Base-by-base conservation (phyloP, 2,888 invertebrate genomes). In the Pelosia muscerda region DNA sequence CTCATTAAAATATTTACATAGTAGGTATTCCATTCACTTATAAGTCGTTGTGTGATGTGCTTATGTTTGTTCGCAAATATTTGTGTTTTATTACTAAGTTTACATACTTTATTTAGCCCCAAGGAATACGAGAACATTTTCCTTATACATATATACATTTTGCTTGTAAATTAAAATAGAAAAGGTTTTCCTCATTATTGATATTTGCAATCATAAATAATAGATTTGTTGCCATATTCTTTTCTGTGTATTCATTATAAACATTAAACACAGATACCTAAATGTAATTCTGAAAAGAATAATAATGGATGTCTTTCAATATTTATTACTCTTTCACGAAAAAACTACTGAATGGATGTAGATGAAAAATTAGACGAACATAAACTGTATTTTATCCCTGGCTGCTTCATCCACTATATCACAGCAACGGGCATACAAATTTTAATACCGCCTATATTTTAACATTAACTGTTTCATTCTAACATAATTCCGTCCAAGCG, bases 401-500 rank as follows among this genome's bases (percentile, higher is more conserved):
- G 11, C 3, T n/a, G n/a, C n/a, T n/a, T n/a, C n/a, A n/a, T n/a
- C n/a, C n/a, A n/a, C n/a, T n/a, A n/a, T n/a, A n/a, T n/a, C n/a
- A n/a, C n/a, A n/a, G n/a, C n/a, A n/a, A n/a, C n/a, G n/a, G n/a
- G 34, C 34, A 34, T 11, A 34, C 11, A 34, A 6, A 31, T 31
- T 31, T 3, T 31, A 6, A 34, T 11, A 11, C 1, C 2, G 13
- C 34, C 10, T 34, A 10, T 15, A 10, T 25, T 31, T 8, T 31
- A 57, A n/a, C 28, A 10, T 19, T 10, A 31, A 28, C 49, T 54
- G 63, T 31, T 23, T 8, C 54, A 85, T 69, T 62, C 26, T 65
- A 56, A 78, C 79, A 87, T 89, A 71, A 55, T 10, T 6, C 78
- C 53, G 62, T 86, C 88, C 90, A 84, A 86, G 81, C 69, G 82